Evolutionary conservation across 2,797 vertebrate genomes (phyloP), one percentile per base, ranked within the genome.

Genomic region (Oophaga sylvatica): DNA sequence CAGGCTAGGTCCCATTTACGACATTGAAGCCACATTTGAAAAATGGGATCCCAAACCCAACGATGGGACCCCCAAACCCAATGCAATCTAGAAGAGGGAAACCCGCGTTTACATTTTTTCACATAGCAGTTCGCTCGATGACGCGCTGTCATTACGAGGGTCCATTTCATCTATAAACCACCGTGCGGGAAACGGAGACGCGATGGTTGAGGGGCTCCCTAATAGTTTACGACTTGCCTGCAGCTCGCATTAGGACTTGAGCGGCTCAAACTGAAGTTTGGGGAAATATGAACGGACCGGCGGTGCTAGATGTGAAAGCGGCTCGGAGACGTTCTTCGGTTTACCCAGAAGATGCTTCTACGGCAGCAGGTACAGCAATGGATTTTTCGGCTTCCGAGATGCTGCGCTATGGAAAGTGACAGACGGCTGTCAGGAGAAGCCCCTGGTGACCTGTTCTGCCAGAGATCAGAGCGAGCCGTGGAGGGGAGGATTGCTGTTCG

Each of bases 341-440:
- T 35, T 80, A 80, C 75, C 75, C 75, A 56, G 75, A 77, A 56
- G 75, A 77, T 16, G 41, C 22, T 53, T 77, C 13, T 80, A 22
- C 57, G 26, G 35, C 53, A 26, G 70, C 82, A 84, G 82, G 56
- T 84, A 75, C 70, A 71, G 41, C 70, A 22, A 41, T 31, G 68
- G 48, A 57, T 83, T 59, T 59, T 53, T 71, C 59, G 60, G 79
- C 71, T 81, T 75, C 10, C 71, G 10, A 35, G 35, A 73, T 10
- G 29, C 70, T 20, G 45, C 57, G 17, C 29, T 22, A 63, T 65
- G 86, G 62, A 53, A 78, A 83, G 71, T 65, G 86, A 83, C 86
- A 83, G 86, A 48, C 86, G 71, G 80, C 86, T 78, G 86, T 83
- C 86, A 87, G 73, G 41, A 78, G 0, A 59, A 70, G 19, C 62